phyloP scores from a whole-genome alignment of 2,888 invertebrate species.

The Blera fallax region DNA sequence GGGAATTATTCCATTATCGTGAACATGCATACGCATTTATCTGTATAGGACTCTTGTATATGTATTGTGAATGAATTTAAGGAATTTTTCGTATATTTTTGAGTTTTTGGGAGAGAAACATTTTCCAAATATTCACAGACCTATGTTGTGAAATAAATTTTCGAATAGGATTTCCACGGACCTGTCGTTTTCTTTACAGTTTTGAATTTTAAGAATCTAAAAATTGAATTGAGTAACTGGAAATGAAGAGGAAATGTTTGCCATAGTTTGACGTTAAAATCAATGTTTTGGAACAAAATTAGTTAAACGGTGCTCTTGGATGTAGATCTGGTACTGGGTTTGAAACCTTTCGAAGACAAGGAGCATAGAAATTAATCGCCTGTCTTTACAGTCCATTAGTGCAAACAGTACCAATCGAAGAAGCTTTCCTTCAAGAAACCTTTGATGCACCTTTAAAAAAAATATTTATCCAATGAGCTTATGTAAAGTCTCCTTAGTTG shows the following conservation, averaged over 20 bases:
- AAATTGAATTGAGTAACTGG: background rate
- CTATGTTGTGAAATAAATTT: background rate
- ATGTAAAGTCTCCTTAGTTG: no score
- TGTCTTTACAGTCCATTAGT: no score
- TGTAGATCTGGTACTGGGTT: no score
- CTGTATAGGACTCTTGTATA: background rate
- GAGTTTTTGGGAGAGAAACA: background rate
- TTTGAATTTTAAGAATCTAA: background rate
- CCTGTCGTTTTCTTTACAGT: background rate
- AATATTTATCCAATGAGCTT: no score
- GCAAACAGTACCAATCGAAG: no score
- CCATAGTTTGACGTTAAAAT: background rate
- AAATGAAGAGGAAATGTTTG: background rate
- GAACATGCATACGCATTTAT: slow-evolving; percentile 1
- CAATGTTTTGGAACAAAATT: background rate
- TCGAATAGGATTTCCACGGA: background rate
- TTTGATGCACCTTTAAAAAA: no score
- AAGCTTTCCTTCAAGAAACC: no score
- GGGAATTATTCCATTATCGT: slow-evolving; percentile 48
- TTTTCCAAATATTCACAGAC: background rate
- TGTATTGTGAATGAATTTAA: background rate
- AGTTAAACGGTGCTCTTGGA: no score
- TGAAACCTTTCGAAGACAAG: no score
- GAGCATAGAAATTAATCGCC: no score
- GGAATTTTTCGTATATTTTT: background rate